phyloP scores from a whole-genome alignment of 2,113 vertebrate genomes.

The Megaleporinus macrocephalus region DNA sequence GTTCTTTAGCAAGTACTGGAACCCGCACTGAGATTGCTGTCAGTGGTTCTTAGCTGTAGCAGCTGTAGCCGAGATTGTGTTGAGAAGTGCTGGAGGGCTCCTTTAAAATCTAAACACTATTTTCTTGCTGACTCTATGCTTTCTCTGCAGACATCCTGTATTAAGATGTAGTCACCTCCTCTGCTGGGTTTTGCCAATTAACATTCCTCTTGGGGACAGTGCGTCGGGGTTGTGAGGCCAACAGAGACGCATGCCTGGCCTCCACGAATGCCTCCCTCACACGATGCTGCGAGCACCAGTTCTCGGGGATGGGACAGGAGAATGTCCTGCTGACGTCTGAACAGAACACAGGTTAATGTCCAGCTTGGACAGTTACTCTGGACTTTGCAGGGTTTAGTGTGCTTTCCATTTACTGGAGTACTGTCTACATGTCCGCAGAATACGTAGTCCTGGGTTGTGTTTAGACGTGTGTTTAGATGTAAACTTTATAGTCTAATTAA shows the following conservation, averaged over 20 bases:
- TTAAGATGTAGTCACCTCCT: conserved; percentile 63
- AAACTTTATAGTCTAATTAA: not conserved
- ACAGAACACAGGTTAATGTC: not conserved
- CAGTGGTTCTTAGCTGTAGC: too few relatives aligned
- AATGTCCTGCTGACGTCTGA: conserved; percentile 5
- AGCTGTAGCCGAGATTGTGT: not conserved
- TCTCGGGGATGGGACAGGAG: not conserved
- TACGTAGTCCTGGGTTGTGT: not conserved
- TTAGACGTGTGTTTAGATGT: not conserved
- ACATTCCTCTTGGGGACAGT: conserved; percentile 70
- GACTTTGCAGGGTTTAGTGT: conserved; percentile 2
- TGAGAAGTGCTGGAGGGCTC: not conserved
- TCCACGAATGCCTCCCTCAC: conserved; percentile 61
- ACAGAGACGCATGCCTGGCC: conserved; percentile 59
- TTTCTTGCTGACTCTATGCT: conserved; percentile 38
- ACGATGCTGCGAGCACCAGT: conserved; percentile 26
- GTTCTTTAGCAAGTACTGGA: too few relatives aligned
- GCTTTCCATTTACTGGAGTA: not conserved
- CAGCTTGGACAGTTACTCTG: conserved; percentile 31
- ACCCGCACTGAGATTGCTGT: too few relatives aligned
- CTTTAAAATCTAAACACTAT: conserved; percentile 4
- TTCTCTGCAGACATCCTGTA: conserved; percentile 43
- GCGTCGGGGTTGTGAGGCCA: conserved; percentile 41
- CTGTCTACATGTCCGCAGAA: not conserved
- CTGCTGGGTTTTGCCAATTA: conserved; percentile 71